These are phyloP conservation scores for Amphibalanus amphitrite DNA, from an alignment of 1,140 invertebrate species.

Conservation along the genomic window DNA sequence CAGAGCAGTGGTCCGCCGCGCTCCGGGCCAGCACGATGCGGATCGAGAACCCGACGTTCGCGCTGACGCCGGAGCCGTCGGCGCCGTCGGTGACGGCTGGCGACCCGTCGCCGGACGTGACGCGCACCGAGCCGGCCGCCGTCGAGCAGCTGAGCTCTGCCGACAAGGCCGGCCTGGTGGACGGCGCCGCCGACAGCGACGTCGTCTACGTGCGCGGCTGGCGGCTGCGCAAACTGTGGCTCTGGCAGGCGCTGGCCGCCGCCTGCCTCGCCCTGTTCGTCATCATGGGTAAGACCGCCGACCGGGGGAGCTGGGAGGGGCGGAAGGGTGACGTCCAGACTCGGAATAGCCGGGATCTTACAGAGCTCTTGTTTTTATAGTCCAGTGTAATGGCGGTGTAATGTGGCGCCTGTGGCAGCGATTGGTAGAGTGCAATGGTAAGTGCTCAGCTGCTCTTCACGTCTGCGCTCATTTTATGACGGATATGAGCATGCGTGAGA, in stretches of 20 bases:
- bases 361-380: no score
- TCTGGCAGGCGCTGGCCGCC: background rate
- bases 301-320: no score
- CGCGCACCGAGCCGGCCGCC: background rate
- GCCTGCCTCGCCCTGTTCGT: background rate
- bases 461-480: no score
- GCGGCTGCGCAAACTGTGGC: background rate
- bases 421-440: no score
- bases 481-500: no score
- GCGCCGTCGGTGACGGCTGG: no score
- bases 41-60: background rate
- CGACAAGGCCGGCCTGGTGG: background rate
- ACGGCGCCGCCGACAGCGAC: background rate
- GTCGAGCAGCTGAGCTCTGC: background rate
- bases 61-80: background rate
- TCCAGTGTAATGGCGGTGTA: no score
- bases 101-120: background rate
- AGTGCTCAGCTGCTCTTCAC: no score
- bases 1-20: background rate
- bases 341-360: no score
- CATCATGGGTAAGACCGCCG: background rate
- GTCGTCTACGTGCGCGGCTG: background rate
- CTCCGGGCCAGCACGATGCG: background rate
- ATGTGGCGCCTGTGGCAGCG: no score
- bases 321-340: no score